Base-by-base conservation (phyloP, 2,113 vertebrate species). In the Lophotis ruficrista region DNA sequence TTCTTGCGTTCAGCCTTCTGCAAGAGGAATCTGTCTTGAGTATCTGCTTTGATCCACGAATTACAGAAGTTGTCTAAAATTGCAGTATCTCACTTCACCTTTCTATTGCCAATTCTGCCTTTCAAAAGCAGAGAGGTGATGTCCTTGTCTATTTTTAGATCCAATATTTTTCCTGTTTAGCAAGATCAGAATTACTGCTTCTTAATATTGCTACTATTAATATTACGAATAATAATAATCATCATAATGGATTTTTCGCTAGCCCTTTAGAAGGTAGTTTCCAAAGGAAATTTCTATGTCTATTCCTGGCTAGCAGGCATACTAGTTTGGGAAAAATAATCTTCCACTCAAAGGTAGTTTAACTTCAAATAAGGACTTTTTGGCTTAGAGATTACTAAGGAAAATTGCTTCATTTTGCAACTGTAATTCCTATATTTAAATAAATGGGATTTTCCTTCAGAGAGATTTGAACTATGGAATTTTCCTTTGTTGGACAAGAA, bases 311-410 rank as follows among this genome's bases (percentile, higher is more conserved):
- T 89, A 83, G 37, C 47, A 91, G 56, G 47, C 51, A 21, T 21
- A 51, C 27, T 23, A 80, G 51, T 83, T 83, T 89, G 83, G 91
- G 92, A 43, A 96, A 96, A 96, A 90, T 83, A 88, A 91, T 94
- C 81, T 97, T 97, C 96, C 90, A 86, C 70, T 95, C 93, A 45
- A 96, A 96, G 89, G 87, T 92, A 93, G 94, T 93, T 96, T 93
- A 73, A 95, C 75, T 90, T 96, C 87, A 89, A 94, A 92, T 53
- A 81, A 85, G 57, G 81, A 85, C 66, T 30, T 95, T 60, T 89
- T 95, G 89, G 73, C 96, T 96, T 43, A 28, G 66, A 83, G 72
- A 85, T 72, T 83, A 50, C n/a, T 94, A 89, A 79, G 91, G 95
- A 97, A 97, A 97, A 90, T 69, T 51, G 25, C 38, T 83, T 90